Evolutionary conservation across 2,888 invertebrate species (phyloP).

Genomic region (Eupithecia vulgata): DNA sequence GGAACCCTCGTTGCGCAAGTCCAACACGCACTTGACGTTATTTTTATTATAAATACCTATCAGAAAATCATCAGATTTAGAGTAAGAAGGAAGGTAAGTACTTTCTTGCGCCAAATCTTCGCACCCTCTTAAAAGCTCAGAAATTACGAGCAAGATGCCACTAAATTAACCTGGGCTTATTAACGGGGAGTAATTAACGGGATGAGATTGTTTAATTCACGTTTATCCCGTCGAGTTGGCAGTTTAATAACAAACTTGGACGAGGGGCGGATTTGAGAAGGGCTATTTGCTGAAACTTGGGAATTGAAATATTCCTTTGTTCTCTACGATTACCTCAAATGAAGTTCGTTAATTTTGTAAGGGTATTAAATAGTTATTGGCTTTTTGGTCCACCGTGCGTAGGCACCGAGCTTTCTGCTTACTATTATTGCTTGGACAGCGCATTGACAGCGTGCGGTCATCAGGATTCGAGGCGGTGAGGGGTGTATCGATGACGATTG

Average conservation of each 20-base stretch:
- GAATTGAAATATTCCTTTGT: not conserved
- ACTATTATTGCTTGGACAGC: not conserved
- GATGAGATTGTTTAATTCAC: constrained; percentile 50
- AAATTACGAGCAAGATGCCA: constrained; percentile 29
- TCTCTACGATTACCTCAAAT: not conserved
- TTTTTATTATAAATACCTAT: not conserved
- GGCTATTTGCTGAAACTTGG: constrained; percentile 17
- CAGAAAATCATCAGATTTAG: not conserved
- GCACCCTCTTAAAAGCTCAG: constrained; percentile 14
- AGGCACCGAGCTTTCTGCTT: not conserved
- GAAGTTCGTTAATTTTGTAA: not conserved
- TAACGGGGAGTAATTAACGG: constrained; percentile 42
- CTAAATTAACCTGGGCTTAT: constrained; percentile 40
- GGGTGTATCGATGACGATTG: no score
- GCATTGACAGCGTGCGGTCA: not conserved
- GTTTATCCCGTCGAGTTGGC: constrained; percentile 38
- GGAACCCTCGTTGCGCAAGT: no score
- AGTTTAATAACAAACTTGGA: constrained; percentile 35
- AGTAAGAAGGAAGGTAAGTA: not conserved
- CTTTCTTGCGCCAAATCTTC: not conserved
- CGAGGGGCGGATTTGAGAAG: constrained; percentile 12
- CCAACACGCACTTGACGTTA: no score
- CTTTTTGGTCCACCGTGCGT: not conserved
- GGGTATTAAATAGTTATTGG: not conserved
- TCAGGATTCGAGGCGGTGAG: not conserved